Evolutionary conservation across 2,113 vertebrate species (phyloP).

Genomic region (Falco punctatus): DNA sequence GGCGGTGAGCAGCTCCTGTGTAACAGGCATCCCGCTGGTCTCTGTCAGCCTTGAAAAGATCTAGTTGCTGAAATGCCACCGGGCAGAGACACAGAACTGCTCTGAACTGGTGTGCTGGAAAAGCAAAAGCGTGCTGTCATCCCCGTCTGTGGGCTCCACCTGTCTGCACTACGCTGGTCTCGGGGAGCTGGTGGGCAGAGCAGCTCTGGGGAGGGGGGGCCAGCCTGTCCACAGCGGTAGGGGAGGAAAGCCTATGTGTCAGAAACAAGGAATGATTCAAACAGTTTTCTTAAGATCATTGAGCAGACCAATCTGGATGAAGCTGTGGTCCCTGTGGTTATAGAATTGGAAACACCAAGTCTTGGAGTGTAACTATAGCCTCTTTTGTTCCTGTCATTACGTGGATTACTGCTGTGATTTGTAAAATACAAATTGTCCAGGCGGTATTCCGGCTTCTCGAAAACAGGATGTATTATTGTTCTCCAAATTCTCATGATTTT

Average conservation of each 20-base stretch:
- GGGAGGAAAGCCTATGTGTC: neutral
- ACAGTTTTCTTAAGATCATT: accelerated
- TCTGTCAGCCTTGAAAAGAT: neutral
- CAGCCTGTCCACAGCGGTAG: accelerated
- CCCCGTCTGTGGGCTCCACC: accelerated
- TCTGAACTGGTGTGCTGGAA: neutral
- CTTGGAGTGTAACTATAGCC: neutral
- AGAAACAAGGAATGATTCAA: neutral
- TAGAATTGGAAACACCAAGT: neutral
- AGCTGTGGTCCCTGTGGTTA: neutral
- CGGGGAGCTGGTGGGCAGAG: too few species aligned
- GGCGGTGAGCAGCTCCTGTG: neutral
- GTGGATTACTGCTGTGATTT: neutral
- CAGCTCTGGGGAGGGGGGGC: neutral
- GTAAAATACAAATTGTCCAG: slow-evolving; percentile 46
- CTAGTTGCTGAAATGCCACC: neutral
- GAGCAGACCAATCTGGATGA: neutral
- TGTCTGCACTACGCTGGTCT: accelerated
- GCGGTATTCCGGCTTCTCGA: slow-evolving; percentile 41
- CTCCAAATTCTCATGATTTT: neutral
- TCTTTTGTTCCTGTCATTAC: neutral
- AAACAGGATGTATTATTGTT: slow-evolving; percentile 65
- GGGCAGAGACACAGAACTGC: neutral
- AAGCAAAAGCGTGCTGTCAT: accelerated
- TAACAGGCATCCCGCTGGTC: neutral